These are phyloP conservation scores for Ypsolopha sequella DNA, from an alignment of 2,888 invertebrate genomes.

Conservation along the genomic window DNA sequence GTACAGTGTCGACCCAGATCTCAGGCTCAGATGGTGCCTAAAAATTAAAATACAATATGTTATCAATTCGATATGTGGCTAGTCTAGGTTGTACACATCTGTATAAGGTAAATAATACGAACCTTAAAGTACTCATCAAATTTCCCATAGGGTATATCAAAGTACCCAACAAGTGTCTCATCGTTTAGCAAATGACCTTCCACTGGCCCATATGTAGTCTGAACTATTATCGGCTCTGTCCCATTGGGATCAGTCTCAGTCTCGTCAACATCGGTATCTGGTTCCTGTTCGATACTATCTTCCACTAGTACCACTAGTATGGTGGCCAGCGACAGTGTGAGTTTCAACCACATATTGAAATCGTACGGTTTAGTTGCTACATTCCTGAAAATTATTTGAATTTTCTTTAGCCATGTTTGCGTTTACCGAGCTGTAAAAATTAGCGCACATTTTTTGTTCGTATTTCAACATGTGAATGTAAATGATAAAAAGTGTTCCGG, in stretches of 20 bases:
- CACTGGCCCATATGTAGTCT: slow-evolving; percentile 6
- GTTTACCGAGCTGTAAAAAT: too few species aligned
- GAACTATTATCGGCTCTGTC: neutral
- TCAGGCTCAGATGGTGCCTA: slow-evolving; percentile 28
- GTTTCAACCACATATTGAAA: neutral
- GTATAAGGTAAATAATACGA: slow-evolving; percentile 7
- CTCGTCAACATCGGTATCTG: neutral
- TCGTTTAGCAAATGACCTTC: slow-evolving; percentile 2
- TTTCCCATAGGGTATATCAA: slow-evolving; percentile 35
- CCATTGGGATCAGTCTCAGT: neutral
- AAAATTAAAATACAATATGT: neutral
- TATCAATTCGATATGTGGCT: neutral
- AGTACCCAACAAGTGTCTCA: slow-evolving; percentile 1
- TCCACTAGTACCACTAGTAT: neutral
- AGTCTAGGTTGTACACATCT: neutral
- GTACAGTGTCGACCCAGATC: slow-evolving; percentile 19
- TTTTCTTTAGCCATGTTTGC: too few species aligned
- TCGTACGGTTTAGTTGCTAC: neutral
- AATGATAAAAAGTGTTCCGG: too few species aligned
- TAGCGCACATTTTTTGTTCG: too few species aligned
- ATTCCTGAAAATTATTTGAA: neutral
- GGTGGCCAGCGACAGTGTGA: neutral
- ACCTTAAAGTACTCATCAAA: slow-evolving; percentile 31
- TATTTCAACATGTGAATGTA: too few species aligned
- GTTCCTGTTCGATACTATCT: neutral